Percentiles rank a stretch among this genome's conserved stretches.
These are phyloP conservation scores for Orgyia antiqua DNA, from an alignment of 2,888 invertebrate genomes.

Conservation along the genomic window DNA sequence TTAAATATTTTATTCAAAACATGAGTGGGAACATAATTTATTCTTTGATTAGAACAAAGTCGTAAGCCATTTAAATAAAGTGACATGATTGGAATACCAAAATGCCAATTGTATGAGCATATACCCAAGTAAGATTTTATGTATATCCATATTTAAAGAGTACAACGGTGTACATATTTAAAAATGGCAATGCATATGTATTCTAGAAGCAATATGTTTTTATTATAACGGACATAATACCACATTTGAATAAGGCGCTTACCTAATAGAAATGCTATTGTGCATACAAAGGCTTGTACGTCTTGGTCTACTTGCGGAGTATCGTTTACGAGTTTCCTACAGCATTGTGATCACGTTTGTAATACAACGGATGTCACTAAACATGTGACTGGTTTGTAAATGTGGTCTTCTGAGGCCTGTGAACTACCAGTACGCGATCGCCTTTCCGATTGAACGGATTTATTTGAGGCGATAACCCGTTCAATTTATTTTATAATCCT, in stretches of 20 bases:
- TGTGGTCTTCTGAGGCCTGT: slow-evolving; percentile 38
- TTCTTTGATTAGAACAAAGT: too few relatives aligned
- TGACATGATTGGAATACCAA: too few relatives aligned
- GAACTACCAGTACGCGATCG: slow-evolving; percentile 50
- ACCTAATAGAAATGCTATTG: slow-evolving; percentile 36
- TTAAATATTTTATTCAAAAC: too few relatives aligned
- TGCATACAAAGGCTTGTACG: slow-evolving; percentile 49
- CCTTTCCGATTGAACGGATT: slow-evolving; percentile 53
- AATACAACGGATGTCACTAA: slow-evolving; percentile 62
- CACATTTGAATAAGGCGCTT: slow-evolving; percentile 49
- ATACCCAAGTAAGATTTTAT: too few relatives aligned
- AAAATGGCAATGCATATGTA: slow-evolving; percentile 37
- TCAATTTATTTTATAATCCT: slow-evolving; percentile 2
- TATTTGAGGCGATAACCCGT: slow-evolving; percentile 23
- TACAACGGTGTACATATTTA: slow-evolving; percentile 46
- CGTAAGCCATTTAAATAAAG: too few relatives aligned
- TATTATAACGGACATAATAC: slow-evolving; percentile 55
- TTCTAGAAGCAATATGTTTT: slow-evolving; percentile 39
- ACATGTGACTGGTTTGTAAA: slow-evolving; percentile 63
- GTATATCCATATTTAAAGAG: too few relatives aligned
- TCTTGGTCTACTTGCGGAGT: slow-evolving; percentile 37
- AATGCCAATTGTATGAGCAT: too few relatives aligned
- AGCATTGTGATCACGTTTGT: slow-evolving; percentile 58
- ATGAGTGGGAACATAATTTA: too few relatives aligned
- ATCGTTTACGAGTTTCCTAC: slow-evolving; percentile 32